Evolutionary conservation across 1,140 invertebrate species (phyloP).

Genomic region (Heliconius hermathena): DNA sequence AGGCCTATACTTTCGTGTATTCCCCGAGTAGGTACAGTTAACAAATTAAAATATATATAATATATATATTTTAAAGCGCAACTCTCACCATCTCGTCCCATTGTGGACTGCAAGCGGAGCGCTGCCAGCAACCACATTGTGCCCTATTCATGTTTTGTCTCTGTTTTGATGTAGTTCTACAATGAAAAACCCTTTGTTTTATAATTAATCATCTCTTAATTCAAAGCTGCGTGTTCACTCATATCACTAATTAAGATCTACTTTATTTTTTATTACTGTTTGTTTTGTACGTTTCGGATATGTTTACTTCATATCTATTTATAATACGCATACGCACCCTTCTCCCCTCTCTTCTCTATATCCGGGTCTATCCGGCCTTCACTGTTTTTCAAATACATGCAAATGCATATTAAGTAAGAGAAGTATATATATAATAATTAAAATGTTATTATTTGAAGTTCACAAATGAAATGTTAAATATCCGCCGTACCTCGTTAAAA

Average conservation of each 20-base stretch:
- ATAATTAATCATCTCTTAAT: constrained; percentile 4
- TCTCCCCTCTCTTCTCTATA: no score
- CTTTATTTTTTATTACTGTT: background rate
- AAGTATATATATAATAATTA: background rate
- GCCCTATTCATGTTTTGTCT: constrained; percentile 12
- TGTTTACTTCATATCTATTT: no score
- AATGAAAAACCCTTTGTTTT: constrained; percentile 1
- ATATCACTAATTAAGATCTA: background rate
- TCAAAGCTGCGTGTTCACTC: background rate
- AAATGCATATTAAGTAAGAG: no score
- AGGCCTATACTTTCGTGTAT: background rate
- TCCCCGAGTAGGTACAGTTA: background rate
- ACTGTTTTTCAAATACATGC: no score
- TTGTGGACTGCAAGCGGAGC: background rate
- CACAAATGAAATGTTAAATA: background rate
- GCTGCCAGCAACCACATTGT: constrained; percentile 12
- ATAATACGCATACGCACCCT: no score
- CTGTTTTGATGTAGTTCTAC: constrained; percentile 6
- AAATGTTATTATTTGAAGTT: background rate
- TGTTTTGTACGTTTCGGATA: no score
- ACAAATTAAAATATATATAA: background rate
- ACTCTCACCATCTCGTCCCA: constrained; percentile 5
- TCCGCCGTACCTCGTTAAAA: background rate
- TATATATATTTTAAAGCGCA: background rate
- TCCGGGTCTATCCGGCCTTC: no score